Percentiles rank a stretch among this genome's conserved stretches.
Evolutionary conservation across 2,888 invertebrate genomes (phyloP).

Genomic region (Drosophila paramelanica): DNA sequence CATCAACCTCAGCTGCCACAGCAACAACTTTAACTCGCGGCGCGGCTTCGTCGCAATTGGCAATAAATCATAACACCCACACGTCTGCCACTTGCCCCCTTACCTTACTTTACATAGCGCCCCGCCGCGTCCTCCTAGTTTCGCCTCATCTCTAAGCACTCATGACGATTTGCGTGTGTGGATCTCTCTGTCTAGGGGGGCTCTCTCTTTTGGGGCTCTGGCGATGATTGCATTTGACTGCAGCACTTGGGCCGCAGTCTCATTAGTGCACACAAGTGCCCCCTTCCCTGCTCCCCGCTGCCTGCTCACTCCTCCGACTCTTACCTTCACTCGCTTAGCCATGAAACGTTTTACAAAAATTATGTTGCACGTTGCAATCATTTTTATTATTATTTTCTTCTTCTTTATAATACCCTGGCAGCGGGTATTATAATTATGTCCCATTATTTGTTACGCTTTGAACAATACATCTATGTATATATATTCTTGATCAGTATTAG

Average conservation of each 20-base stretch:
- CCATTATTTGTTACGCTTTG: too few species aligned
- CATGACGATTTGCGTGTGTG: slow-evolving; percentile 54
- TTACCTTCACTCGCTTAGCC: slow-evolving; percentile 7
- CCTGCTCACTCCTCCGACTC: neutral
- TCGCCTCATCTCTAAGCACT: slow-evolving; percentile 12
- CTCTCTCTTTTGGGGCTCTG: slow-evolving; percentile 3
- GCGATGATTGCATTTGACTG: slow-evolving; percentile 56
- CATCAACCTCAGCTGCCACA: slow-evolving; percentile 31
- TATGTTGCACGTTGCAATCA: slow-evolving; percentile 47
- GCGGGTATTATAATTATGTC: too few species aligned
- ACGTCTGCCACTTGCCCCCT: slow-evolving; percentile 29
- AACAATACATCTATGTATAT: too few species aligned
- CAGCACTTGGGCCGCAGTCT: slow-evolving; percentile 46
- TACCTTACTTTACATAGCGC: neutral
- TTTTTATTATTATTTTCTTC: neutral
- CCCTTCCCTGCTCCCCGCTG: slow-evolving; percentile 1
- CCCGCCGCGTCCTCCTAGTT: neutral
- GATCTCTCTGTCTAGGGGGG: neutral
- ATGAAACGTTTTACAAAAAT: slow-evolving; percentile 32
- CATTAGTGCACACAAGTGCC: slow-evolving; percentile 53
- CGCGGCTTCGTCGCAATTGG: slow-evolving; percentile 64
- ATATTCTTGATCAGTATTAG: too few species aligned
- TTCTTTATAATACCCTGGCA: too few species aligned
- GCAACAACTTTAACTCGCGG: slow-evolving; percentile 12
- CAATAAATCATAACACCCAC: slow-evolving; percentile 79